Base-by-base conservation (phyloP, 53 echinoderm and acorn worm species). In the Paracentrotus lividus region DNA sequence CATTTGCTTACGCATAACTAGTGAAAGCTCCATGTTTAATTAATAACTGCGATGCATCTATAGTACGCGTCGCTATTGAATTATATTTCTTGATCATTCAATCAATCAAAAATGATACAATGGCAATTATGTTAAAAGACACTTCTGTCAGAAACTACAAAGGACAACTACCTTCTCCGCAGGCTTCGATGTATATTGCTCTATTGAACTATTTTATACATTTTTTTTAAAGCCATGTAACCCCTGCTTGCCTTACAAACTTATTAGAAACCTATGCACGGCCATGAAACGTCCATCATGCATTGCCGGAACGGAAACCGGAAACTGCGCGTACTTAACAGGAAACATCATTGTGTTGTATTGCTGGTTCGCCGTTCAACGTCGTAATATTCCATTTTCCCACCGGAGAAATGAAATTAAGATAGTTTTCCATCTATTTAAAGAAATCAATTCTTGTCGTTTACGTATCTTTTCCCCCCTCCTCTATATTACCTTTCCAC, bases 361-460 rank as follows among this genome's bases (percentile, higher is more conserved):
- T 88, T 88, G 88, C 90, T 90, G 90, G 88, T 88, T 88, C 58
- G 33, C 88, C 57, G 26, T 56, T 53, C 88, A 34, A 57, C 88
- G 3, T 34, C 57, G 57, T 88, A 88, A 53, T 88, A 88, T 88
- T 56, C 38, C 57, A 88, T 88, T 56, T 88, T 88, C 54, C 57
- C 53, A 58, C 0, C 88, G 61, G 49, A 65, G 42, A 90, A 90
- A 90, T 90, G 90, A 90, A 64, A 64, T 64, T 90, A 90, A 65
- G 61, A 65, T 44, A 51, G 67, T 42, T 65, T 56, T 61, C 26
- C 66, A 43, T 61, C 90, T 67, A 90, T 90, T 90, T 90, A 65
- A 43, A 90, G 64, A 90, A 90, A 90, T 90, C 90, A 90, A 90
- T 90, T 90, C 90, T 64, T 65, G 40, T 24, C 90, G 31, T 85